These are phyloP conservation scores for Papio anubis DNA, from an alignment of 2,113 vertebrate species.

Conservation along the genomic window DNA sequence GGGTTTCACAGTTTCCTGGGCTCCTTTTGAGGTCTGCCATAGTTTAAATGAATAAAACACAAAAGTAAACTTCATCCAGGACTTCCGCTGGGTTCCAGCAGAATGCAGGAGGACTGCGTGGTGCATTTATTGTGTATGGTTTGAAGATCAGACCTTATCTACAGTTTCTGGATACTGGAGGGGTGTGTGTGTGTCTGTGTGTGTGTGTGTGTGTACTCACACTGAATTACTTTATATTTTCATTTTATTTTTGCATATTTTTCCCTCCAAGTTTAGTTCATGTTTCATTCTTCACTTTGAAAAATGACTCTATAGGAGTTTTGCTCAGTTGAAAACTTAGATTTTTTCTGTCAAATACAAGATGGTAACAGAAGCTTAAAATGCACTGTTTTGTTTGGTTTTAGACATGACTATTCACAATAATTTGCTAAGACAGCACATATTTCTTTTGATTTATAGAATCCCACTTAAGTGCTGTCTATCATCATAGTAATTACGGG, in stretches of 20 bases:
- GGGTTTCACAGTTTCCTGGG: constrained; percentile 26
- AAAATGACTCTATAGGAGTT: constrained; percentile 10
- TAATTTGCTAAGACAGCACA: constrained; percentile 15
- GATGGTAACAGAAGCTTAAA: not conserved
- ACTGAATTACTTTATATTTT: not conserved
- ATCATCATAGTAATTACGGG: not conserved
- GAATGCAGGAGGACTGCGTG: not conserved
- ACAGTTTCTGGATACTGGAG: not conserved
- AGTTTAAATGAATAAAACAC: constrained; percentile 39
- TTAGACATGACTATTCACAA: constrained; percentile 30
- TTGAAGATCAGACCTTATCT: not conserved
- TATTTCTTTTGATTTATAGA: constrained; percentile 47
- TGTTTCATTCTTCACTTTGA: not conserved
- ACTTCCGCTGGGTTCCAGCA: not conserved
- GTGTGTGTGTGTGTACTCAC: not conserved
- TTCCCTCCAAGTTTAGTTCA: not conserved
- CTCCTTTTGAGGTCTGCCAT: constrained; percentile 41
- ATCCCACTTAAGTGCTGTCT: not conserved
- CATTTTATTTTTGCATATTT: not conserved
- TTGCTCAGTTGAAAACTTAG: not conserved
- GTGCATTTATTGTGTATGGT: not conserved
- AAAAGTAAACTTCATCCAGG: not conserved
- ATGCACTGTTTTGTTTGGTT: not conserved
- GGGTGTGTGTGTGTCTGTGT: not conserved
- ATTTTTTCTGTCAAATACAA: not conserved